These are phyloP conservation scores for Achroia grisella DNA, from an alignment of 1,140 invertebrate species.

Conservation along the genomic window DNA sequence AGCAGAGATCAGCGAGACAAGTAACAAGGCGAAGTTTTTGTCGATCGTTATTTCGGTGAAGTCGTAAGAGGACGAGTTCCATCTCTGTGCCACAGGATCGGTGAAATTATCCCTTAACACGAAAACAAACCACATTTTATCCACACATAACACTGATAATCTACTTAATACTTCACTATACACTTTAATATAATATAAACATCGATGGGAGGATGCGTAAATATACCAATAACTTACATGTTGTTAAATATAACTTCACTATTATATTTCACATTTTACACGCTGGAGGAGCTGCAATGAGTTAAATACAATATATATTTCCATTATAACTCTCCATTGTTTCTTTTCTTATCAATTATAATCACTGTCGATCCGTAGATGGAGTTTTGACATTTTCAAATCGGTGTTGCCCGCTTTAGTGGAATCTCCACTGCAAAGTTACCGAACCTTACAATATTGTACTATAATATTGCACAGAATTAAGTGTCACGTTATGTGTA, in stretches of 20 bases:
- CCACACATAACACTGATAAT: constrained; percentile 31
- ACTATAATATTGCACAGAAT: too few relatives aligned
- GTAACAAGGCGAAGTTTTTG: constrained; percentile 83
- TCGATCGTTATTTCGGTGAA: constrained; percentile 86
- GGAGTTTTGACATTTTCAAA: constrained; percentile 3
- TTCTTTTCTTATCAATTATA: constrained; percentile 42
- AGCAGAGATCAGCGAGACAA: constrained; percentile 86
- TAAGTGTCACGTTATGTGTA: too few relatives aligned
- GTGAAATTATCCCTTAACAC: constrained; percentile 56
- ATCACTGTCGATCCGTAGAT: constrained; percentile 29
- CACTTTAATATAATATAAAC: neutral
- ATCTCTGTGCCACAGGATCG: constrained; percentile 71
- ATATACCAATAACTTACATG: constrained; percentile 6
- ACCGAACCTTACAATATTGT: too few relatives aligned
- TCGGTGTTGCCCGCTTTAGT: neutral
- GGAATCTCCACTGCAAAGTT: too few relatives aligned
- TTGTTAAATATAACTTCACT: constrained; percentile 10
- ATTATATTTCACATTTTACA: constrained; percentile 47
- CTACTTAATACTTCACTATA: constrained; percentile 3
- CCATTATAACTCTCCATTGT: constrained; percentile 16
- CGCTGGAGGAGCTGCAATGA: constrained; percentile 11
- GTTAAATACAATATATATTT: constrained; percentile 29
- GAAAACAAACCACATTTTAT: constrained; percentile 10
- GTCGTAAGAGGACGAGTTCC: constrained; percentile 74
- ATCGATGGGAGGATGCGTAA: neutral